Base-by-base conservation (phyloP, 2,888 invertebrate genomes). In the Dinocampus coccinellae region DNA sequence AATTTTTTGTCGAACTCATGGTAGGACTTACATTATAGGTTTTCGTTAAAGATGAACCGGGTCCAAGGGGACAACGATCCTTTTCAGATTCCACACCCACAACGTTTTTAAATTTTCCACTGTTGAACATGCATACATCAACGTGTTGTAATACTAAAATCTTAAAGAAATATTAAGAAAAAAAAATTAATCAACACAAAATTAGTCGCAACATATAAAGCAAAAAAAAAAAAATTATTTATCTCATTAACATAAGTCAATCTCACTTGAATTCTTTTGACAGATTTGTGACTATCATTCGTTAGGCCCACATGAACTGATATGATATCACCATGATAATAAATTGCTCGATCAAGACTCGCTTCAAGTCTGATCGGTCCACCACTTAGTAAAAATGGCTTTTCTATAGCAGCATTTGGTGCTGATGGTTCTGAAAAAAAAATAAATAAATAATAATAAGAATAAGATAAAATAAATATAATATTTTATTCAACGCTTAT, bases 101-200 rank as follows among this genome's bases (percentile, higher is more conserved):
- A n/a, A 95, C 93, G 86, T 96, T 97, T 88, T 97, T 96, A 89
- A 97, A 97, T 88, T 96, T 96, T 0, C 96, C 96, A 82, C 96
- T 96, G 78, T 96, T 97, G 88, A 97, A 96, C 94, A 97, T 96
- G 88, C 96, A 96, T 0, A 97, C 97, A 84, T 96, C 96, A 26
- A 96, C 96, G 87, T 96, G 95, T 84, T 97, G 96, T 2, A 96
- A 93, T 70, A 95, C 92, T 83, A 95, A 91, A 4, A 94, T 92
- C 96, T 96, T 88, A 10, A 72, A 73, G 52, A 52, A 39, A 53
- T 55, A 26, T 53, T 39, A 69, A 67, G 34, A 13, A 66, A 39
- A 24, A 1, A 53, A 42, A 57, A 57, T 36, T 7, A 47, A 3
- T 33, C n/a, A n/a, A n/a, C n/a, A n/a, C n/a, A n/a, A n/a, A n/a